phyloP scores from a whole-genome alignment of 2,888 invertebrate genomes.

The Parnassius mnemosyne region DNA sequence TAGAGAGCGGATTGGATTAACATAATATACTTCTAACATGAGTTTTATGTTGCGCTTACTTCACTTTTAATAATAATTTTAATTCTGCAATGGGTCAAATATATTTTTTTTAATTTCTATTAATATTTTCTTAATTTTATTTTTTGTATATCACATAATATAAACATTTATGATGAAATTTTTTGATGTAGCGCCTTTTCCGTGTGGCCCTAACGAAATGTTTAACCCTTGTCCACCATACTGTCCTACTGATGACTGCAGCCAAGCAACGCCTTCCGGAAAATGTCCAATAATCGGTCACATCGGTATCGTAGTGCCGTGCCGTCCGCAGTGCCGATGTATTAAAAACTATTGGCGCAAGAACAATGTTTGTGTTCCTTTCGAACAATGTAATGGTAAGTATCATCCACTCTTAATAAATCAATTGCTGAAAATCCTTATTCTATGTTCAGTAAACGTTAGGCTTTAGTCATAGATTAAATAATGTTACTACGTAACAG shows the following conservation, averaged over 20 bases:
- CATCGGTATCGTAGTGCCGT: slow-evolving; percentile 35
- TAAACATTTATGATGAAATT: too few species aligned
- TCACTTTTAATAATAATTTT: background rate
- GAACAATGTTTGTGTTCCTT: slow-evolving; percentile 46
- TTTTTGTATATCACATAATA: too few species aligned
- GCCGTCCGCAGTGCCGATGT: slow-evolving; percentile 46
- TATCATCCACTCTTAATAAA: background rate
- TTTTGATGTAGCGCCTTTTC: slow-evolving; percentile 39
- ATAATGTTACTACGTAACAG: too few species aligned
- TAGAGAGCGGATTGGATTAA: too few species aligned
- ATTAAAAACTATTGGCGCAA: slow-evolving; percentile 42
- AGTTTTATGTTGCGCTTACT: too few species aligned
- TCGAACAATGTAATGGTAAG: slow-evolving; percentile 44
- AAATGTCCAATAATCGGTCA: slow-evolving; percentile 37
- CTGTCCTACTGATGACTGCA: slow-evolving; percentile 30
- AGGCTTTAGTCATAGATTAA: too few species aligned
- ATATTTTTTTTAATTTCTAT: background rate
- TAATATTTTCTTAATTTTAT: background rate
- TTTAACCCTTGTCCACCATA: slow-evolving; percentile 43
- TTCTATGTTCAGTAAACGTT: too few species aligned
- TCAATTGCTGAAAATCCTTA: too few species aligned
- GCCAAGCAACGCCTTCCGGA: slow-evolving; percentile 39
- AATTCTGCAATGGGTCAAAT: background rate
- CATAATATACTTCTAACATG: too few species aligned
- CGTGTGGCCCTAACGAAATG: slow-evolving; percentile 41